Percentiles rank a stretch among this genome's conserved stretches.
Evolutionary conservation across 2,888 invertebrate species (phyloP).

Genomic region (Anaspis maculata): DNA sequence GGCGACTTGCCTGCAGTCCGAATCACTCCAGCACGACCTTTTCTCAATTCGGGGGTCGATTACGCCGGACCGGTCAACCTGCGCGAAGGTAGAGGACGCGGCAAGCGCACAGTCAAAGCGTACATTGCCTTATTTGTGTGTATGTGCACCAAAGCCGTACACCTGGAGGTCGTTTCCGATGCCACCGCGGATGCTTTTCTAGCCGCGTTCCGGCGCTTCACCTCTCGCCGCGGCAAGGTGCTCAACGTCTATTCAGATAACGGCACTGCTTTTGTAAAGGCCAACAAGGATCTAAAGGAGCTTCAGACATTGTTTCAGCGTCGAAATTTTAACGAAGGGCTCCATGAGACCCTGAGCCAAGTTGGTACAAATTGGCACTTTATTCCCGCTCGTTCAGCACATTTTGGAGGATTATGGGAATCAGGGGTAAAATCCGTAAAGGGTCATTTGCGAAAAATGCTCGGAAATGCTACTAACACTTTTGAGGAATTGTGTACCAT

Average conservation of each 20-base stretch:
- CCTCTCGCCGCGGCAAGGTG: conserved; percentile 8
- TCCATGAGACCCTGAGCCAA: neutral
- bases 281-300: conserved; percentile 4
- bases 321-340: neutral
- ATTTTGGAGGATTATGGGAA: conserved; percentile 31
- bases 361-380: conserved; percentile 11
- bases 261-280: conserved; percentile 2
- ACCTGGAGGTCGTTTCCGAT: conserved; percentile 17
- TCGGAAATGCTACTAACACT: conserved; percentile 19
- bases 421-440: conserved; percentile 26
- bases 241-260: conserved; percentile 8
- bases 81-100: conserved; percentile 13
- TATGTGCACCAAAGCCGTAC: conserved; percentile 17
- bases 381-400: conserved; percentile 24
- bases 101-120: conserved; percentile 10
- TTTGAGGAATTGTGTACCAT: conserved; percentile 28
- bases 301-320: conserved; percentile 1
- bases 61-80: conserved; percentile 18
- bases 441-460: conserved; percentile 20
- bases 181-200: conserved; percentile 5
- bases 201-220: conserved; percentile 1
- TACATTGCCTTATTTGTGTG: conserved; percentile 19
- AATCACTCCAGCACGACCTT: conserved; percentile 9
- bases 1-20: conserved; percentile 4
- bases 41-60: conserved; percentile 17